A percentile compares a stretch with the other conserved stretches of the same genome.
These are phyloP conservation scores for Oscheius sp. DNA, from an alignment of 2,888 invertebrate genomes.

Conservation along the genomic window DNA sequence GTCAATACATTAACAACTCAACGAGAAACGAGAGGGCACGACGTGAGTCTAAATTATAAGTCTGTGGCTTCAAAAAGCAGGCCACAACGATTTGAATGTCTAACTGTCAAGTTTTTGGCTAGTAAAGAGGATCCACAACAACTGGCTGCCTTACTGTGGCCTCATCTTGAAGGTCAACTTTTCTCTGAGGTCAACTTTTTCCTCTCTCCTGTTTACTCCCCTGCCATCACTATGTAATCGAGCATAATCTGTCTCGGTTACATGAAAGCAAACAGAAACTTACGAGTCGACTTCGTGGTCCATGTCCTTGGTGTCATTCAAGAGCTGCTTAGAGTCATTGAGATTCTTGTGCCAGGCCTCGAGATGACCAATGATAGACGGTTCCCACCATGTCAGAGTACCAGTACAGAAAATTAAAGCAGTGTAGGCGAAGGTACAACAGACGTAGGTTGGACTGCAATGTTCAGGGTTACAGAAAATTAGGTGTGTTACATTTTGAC, in stretches of 20 bases:
- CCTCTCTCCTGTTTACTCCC: neutral
- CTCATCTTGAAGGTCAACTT: neutral
- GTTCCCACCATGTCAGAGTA: slow-evolving; percentile 80
- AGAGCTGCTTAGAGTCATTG: slow-evolving; percentile 9
- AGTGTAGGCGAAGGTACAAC: slow-evolving; percentile 92
- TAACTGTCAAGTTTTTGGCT: no score
- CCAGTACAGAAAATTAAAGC: slow-evolving; percentile 99
- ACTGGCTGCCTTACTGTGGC: neutral
- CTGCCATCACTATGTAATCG: neutral
- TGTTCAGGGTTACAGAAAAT: neutral
- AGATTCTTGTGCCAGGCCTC: slow-evolving; percentile 48
- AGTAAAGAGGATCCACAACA: no score
- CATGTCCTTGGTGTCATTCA: slow-evolving; percentile 5
- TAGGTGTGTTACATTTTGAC: slow-evolving; percentile 41
- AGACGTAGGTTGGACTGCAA: slow-evolving; percentile 86
- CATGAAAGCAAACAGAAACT: neutral
- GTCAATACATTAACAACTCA: no score
- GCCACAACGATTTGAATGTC: no score
- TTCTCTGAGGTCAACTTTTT: neutral
- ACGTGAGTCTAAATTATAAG: neutral
- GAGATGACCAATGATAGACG: slow-evolving; percentile 62
- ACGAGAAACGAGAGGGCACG: neutral
- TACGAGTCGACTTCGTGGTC: slow-evolving; percentile 19
- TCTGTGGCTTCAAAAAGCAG: no score
- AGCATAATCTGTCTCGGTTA: no score